These are phyloP conservation scores for Drosophila stalkeri DNA, from an alignment of 2,888 invertebrate species.

Conservation along the genomic window DNA sequence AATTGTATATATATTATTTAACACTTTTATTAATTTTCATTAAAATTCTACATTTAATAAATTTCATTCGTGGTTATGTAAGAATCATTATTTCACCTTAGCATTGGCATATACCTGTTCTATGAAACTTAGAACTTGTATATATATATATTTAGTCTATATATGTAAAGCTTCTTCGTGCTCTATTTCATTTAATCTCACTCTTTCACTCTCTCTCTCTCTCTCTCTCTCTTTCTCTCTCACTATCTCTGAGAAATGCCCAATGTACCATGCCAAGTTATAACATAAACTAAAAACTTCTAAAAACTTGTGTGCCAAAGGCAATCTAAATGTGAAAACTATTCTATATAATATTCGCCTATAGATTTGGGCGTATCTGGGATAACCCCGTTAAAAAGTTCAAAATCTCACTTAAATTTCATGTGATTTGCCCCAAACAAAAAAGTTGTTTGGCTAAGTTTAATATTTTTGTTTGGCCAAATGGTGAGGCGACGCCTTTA, in stretches of 20 bases:
- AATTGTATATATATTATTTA: too few species aligned
- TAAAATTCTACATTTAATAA: too few species aligned
- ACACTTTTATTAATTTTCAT: too few species aligned
- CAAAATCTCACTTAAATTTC: constrained; percentile 38
- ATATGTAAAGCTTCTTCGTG: neutral
- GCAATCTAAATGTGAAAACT: constrained; percentile 12
- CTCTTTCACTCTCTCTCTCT: neutral
- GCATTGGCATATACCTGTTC: too few species aligned
- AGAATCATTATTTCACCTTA: too few species aligned
- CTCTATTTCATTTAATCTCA: neutral
- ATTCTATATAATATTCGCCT: constrained; percentile 8
- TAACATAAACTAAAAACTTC: constrained; percentile 1
- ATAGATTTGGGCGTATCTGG: neutral
- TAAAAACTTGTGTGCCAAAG: neutral
- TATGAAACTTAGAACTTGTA: too few species aligned
- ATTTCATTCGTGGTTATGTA: too few species aligned
- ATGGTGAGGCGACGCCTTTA: constrained; percentile 10
- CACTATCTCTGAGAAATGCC: too few species aligned
- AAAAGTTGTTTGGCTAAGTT: constrained; percentile 4
- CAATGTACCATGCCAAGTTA: neutral
- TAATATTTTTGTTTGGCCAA: neutral
- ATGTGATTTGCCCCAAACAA: constrained; percentile 17
- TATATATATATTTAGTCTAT: neutral
- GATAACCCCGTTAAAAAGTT: constrained; percentile 18
- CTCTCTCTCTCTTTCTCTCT: neutral